These are phyloP conservation scores for Himalopsyche anomala DNA, from an alignment of 2,888 invertebrate genomes.

Conservation along the genomic window DNA sequence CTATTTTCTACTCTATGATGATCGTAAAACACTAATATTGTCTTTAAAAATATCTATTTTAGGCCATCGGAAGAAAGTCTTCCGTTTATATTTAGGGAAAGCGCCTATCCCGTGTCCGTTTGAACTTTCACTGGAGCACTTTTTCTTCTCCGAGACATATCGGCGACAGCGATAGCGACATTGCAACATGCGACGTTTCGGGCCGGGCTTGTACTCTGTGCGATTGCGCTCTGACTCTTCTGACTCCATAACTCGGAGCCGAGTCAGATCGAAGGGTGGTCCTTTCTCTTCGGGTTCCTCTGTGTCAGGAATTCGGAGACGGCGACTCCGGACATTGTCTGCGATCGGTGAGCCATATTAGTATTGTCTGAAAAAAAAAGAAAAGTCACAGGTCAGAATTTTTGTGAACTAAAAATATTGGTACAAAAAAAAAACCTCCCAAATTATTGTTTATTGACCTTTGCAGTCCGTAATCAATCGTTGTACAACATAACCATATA, in stretches of 20 bases:
- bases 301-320: constrained; percentile 1
- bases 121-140: constrained; percentile 28
- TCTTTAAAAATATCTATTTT: constrained; percentile 38
- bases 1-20: constrained; percentile 26
- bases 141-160: constrained; percentile 26
- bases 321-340: background rate
- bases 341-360: constrained; percentile 12
- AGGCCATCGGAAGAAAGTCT: constrained; percentile 20
- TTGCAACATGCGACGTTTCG: constrained; percentile 4
- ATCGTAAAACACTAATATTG: constrained; percentile 32
- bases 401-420: background rate
- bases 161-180: background rate
- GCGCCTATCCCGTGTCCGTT: constrained; percentile 25
- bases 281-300: constrained; percentile 38
- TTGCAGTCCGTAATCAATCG: no score
- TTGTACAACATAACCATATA: no score
- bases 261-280: constrained; percentile 36
- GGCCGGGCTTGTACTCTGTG: constrained; percentile 10
- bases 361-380: background rate
- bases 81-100: background rate
- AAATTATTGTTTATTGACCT: no score
- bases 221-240: constrained; percentile 15
- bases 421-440: no score
- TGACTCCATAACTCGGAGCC: constrained; percentile 35
- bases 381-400: background rate